phyloP scores from a whole-genome alignment of 2,888 invertebrate genomes.

The Eupsilia transversa region DNA sequence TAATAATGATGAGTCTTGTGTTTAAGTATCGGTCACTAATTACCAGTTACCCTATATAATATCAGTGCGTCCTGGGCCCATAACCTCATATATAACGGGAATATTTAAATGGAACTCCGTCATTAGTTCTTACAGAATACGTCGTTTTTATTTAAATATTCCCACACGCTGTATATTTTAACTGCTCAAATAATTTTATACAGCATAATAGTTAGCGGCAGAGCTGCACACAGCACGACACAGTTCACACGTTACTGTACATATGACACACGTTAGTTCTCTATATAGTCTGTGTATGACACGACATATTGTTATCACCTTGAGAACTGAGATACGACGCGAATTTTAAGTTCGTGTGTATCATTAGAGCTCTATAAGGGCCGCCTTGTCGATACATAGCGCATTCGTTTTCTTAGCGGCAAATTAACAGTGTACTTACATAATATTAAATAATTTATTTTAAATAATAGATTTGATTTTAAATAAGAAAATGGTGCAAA shows the following conservation, averaged over 20 bases:
- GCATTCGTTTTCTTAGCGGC: constrained; percentile 25
- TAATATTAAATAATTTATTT: not conserved
- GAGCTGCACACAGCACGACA: constrained; percentile 36
- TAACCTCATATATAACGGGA: no score
- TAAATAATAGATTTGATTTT: not conserved
- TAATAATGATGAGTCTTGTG: no score
- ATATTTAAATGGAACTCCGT: no score
- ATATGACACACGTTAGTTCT: no score
- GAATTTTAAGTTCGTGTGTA: constrained; percentile 31
- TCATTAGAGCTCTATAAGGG: not conserved
- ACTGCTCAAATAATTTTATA: constrained; percentile 21
- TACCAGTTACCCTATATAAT: no score
- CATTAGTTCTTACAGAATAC: no score
- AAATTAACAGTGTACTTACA: constrained; percentile 20
- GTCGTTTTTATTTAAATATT: no score
- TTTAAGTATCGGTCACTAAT: no score
- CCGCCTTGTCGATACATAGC: not conserved
- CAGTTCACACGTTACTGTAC: constrained; percentile 47
- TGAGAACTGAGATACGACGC: constrained; percentile 8
- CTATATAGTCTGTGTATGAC: no score
- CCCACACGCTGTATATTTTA: constrained; percentile 31
- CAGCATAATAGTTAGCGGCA: constrained; percentile 4
- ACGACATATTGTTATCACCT: constrained; percentile 18
- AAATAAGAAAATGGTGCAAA: constrained; percentile 72
- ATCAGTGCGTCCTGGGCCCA: no score